Conservation (phyloP, 2,797 vertebrate species). For the Hydrolagus colliei region DNA sequence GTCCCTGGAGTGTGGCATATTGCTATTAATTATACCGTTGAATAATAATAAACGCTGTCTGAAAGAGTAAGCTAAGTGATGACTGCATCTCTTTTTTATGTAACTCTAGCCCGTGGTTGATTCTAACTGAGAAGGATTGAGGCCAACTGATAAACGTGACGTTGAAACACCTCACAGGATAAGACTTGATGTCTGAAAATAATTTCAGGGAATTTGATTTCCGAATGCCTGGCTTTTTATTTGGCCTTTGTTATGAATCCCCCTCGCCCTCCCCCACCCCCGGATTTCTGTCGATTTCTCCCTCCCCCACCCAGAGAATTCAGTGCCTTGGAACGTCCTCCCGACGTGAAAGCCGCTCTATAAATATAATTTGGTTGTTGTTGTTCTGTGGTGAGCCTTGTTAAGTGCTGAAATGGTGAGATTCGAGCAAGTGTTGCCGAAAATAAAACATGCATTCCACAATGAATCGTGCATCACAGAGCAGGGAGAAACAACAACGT, state of each 20-base stretch:
- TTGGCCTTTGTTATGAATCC: background rate
- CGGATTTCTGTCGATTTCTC: no score
- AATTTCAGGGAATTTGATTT: background rate
- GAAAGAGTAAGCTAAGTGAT: slow-evolving; percentile 6
- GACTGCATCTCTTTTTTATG: slow-evolving; percentile 10
- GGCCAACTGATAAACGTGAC: slow-evolving; percentile 9
- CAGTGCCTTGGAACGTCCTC: no score
- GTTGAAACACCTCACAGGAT: slow-evolving; percentile 3
- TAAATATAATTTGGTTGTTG: background rate
- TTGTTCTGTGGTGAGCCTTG: background rate
- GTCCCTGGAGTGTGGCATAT: background rate
- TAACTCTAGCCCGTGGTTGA: background rate
- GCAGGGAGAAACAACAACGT: no score
- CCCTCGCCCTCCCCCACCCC: no score
- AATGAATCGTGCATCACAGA: no score
- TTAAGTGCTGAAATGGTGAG: background rate
- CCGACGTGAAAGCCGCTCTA: background rate
- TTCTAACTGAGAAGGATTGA: slow-evolving; percentile 2
- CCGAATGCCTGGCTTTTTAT: background rate
- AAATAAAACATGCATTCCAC: background rate
- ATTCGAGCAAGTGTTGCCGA: background rate
- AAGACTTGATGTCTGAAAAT: slow-evolving; percentile 4
- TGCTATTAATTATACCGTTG: slow-evolving; percentile 15
- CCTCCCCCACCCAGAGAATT: no score
- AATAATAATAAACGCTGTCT: slow-evolving; percentile 15